Percentiles rank a stretch among this genome's conserved stretches.
Evolutionary conservation across 2,797 vertebrate genomes (phyloP).

Genomic region (Xenentodon cancila): DNA sequence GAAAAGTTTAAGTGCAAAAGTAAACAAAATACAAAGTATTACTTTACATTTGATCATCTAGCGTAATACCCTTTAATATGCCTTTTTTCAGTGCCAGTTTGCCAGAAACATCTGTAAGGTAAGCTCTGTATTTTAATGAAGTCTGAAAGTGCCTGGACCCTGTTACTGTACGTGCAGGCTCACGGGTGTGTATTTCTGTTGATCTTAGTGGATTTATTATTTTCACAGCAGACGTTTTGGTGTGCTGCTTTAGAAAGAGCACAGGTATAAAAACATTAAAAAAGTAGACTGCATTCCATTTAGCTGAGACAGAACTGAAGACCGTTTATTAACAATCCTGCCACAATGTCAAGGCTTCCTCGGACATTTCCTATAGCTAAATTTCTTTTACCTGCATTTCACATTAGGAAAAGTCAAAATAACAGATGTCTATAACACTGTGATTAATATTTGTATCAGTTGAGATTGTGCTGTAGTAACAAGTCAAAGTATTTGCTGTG

Average conservation of each 20-base stretch:
- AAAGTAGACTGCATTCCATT: conserved; percentile 14
- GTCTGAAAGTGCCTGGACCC: not conserved
- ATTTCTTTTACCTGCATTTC: conserved; percentile 10
- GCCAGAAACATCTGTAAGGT: too few relatives aligned
- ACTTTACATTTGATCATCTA: too few relatives aligned
- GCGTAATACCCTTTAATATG: too few relatives aligned
- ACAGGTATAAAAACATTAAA: conserved; percentile 15
- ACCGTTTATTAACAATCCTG: not conserved
- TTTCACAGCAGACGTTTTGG: conserved; percentile 22
- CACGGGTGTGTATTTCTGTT: conserved; percentile 1
- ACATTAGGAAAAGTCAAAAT: conserved; percentile 4
- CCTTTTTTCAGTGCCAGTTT: too few relatives aligned
- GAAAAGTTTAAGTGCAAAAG: too few relatives aligned
- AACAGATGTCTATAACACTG: not conserved
- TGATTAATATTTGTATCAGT: too few relatives aligned
- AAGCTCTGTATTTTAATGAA: conserved; percentile 17
- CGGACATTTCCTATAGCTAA: not conserved
- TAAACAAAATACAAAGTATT: too few relatives aligned
- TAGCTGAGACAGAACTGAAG: conserved; percentile 4
- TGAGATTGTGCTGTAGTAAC: too few relatives aligned
- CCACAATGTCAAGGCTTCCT: conserved; percentile 4
- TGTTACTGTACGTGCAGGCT: conserved; percentile 3
- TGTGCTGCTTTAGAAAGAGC: conserved; percentile 1
- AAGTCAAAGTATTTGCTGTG: too few relatives aligned
- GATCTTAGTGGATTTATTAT: conserved; percentile 9